These are phyloP conservation scores for Caenorhabditis auriculariae DNA, from an alignment of 2,888 invertebrate species.

Conservation along the genomic window DNA sequence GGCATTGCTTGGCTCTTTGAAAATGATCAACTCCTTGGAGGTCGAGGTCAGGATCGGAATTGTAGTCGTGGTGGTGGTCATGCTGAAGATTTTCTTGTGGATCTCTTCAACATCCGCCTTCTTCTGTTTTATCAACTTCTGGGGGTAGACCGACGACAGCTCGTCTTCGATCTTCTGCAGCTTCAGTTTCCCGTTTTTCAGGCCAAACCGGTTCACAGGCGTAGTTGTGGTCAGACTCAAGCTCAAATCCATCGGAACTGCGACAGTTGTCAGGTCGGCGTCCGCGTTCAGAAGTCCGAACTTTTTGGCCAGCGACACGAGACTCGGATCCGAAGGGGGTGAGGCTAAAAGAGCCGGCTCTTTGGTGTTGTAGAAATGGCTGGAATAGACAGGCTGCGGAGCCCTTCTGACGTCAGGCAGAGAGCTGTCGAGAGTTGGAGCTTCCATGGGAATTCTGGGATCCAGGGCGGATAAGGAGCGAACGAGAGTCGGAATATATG, in stretches of 20 bases:
- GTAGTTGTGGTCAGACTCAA: not conserved
- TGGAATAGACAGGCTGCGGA: constrained; percentile 19
- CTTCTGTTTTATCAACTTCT: constrained; percentile 15
- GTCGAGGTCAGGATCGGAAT: constrained; percentile 1
- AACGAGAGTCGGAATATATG: constrained; percentile 45
- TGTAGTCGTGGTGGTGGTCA: constrained; percentile 7
- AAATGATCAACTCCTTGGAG: constrained; percentile 20
- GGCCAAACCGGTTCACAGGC: constrained; percentile 20
- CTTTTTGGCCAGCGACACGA: constrained; percentile 30
- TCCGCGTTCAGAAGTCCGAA: constrained; percentile 24
- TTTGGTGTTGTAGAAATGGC: constrained; percentile 36
- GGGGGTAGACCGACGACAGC: constrained; percentile 31
- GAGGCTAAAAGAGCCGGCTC: constrained; percentile 5
- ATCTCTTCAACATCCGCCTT: constrained; percentile 13
- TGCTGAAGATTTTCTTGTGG: constrained; percentile 43
- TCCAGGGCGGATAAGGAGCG: constrained; percentile 36
- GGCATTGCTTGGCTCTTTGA: constrained; percentile 24
- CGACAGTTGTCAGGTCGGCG: not conserved
- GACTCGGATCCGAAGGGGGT: not conserved
- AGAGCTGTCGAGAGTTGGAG: not conserved
- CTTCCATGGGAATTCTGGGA: constrained; percentile 11
- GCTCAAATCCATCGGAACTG: constrained; percentile 1
- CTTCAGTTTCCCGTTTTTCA: constrained; percentile 7
- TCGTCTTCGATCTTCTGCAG: constrained; percentile 2
- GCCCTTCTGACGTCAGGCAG: constrained; percentile 18